These are phyloP conservation scores for Acromyrmex charruanus DNA, from an alignment of 1,140 invertebrate species.

Conservation along the genomic window DNA sequence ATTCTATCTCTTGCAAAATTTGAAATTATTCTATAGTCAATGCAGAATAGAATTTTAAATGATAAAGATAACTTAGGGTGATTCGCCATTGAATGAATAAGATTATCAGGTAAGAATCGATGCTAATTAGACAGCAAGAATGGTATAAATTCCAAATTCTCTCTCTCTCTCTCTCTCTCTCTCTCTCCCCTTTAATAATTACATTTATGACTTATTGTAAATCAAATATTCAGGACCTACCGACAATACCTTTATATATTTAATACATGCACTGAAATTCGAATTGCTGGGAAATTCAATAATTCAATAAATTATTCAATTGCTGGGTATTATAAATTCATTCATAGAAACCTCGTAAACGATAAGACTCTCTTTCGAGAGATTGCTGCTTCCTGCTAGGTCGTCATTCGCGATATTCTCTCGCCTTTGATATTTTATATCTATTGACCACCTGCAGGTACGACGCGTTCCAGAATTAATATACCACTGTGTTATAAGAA, in stretches of 20 bases:
- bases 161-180: too few relatives aligned
- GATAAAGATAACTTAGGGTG: neutral
- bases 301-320: constrained; percentile 28
- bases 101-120: constrained; percentile 8
- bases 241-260: neutral
- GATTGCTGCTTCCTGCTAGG: constrained; percentile 45
- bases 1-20: neutral
- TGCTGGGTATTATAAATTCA: constrained; percentile 25
- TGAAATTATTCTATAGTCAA: neutral
- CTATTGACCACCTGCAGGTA: constrained; percentile 61
- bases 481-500: constrained; percentile 28
- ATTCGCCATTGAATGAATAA: neutral
- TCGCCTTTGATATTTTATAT: constrained; percentile 5
- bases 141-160: constrained; percentile 11
- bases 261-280: constrained; percentile 13
- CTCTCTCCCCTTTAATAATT: constrained; percentile 19
- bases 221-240: constrained; percentile 16
- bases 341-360: constrained; percentile 63
- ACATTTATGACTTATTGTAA: neutral
- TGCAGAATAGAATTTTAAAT: neutral
- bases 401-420: constrained; percentile 26
- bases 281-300: constrained; percentile 29
- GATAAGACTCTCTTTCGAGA: constrained; percentile 21
- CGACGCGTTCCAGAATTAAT: constrained; percentile 51
- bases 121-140: constrained; percentile 8